Evolutionary conservation across 2,113 vertebrate species (phyloP).

Genomic region (Gopherus flavomarginatus): DNA sequence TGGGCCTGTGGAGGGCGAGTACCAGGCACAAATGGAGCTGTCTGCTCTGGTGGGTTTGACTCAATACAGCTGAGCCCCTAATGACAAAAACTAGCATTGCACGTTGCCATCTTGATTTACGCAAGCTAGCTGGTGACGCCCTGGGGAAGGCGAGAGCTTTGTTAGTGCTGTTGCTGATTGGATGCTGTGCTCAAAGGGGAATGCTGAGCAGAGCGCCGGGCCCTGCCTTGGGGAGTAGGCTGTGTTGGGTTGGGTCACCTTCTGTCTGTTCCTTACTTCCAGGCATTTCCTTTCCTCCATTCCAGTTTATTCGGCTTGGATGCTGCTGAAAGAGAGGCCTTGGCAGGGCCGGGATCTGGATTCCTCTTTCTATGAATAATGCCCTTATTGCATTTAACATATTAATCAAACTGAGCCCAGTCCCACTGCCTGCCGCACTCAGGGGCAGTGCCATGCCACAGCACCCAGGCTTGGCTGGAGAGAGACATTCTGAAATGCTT

Average conservation of each 20-base stretch:
- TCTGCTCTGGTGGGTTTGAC: background rate
- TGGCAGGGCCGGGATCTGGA: constrained; percentile 61
- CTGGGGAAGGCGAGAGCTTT: background rate
- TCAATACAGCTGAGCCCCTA: background rate
- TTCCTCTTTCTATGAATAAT: constrained; percentile 74
- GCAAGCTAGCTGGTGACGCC: constrained; percentile 38
- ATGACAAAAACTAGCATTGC: background rate
- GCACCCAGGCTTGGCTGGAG: constrained; percentile 52
- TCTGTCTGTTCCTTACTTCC: constrained; percentile 57
- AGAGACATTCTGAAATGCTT: constrained; percentile 65
- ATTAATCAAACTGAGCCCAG: constrained; percentile 54
- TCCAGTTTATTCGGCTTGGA: constrained; percentile 71
- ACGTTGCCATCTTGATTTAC: background rate
- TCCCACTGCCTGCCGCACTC: constrained; percentile 14
- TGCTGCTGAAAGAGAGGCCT: constrained; percentile 69
- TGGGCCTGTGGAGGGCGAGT: background rate
- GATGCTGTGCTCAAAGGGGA: background rate
- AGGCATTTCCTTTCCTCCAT: constrained; percentile 70
- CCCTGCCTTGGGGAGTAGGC: background rate
- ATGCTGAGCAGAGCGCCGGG: background rate
- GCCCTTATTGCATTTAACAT: constrained; percentile 70
- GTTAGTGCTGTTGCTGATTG: background rate
- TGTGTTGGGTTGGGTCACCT: constrained; percentile 12
- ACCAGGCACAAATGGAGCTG: background rate
- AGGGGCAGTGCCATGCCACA: constrained; percentile 22